Evolutionary conservation across 2,113 vertebrate species (phyloP).

Genomic region (Limnothrissa miodon): DNA sequence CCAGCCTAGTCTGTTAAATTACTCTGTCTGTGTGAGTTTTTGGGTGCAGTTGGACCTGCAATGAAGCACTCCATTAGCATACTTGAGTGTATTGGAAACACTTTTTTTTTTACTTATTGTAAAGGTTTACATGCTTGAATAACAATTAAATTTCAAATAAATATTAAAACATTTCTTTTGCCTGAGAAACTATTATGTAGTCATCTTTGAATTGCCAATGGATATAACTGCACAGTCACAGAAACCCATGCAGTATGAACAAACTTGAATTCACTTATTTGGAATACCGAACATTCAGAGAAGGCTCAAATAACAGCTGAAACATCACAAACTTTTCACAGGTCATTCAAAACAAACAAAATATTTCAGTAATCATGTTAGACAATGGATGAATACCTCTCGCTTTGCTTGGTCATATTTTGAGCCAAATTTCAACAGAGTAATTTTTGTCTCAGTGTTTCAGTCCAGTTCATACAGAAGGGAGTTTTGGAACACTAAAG

Average conservation of each 20-base stretch:
- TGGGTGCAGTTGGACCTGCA: not conserved
- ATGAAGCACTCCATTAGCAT: not conserved
- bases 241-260: not conserved
- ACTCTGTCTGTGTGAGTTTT: not conserved
- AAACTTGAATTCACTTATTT: not conserved
- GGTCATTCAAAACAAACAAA: not conserved
- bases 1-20: not conserved
- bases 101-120: conserved; percentile 10
- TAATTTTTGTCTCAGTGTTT: conserved; percentile 22
- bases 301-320: not conserved
- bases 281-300: not conserved
- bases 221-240: not conserved
- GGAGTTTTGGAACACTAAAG: conserved; percentile 77
- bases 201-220: not conserved
- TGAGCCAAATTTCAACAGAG: not conserved
- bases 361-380: not conserved
- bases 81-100: not conserved
- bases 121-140: not conserved
- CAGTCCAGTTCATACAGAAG: conserved; percentile 86
- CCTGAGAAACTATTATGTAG: not conserved
- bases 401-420: not conserved
- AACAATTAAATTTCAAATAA: not conserved
- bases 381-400: not conserved
- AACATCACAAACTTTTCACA: not conserved
- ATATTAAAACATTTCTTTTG: not conserved